phyloP scores from a whole-genome alignment of 2,888 invertebrate species.

The Cyclophora punctaria region DNA sequence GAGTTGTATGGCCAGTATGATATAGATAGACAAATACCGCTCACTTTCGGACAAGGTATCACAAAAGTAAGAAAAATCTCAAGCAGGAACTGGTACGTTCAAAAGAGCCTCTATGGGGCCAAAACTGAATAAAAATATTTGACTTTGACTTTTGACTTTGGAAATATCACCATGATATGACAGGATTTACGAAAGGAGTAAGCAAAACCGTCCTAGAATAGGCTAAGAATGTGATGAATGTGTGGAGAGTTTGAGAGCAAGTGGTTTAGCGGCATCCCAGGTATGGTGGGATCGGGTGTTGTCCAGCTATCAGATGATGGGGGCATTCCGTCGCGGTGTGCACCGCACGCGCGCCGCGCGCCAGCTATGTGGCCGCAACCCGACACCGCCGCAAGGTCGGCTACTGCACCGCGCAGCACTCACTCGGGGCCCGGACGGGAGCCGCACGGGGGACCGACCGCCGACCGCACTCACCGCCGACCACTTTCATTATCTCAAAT shows the following conservation, averaged over 20 bases:
- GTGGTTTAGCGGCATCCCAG: conserved; percentile 46
- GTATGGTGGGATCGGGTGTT: conserved; percentile 63
- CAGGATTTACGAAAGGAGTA: background rate
- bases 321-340: conserved; percentile 64
- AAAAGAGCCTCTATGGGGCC: too few relatives aligned
- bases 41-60: too few relatives aligned
- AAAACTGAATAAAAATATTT: too few relatives aligned
- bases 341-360: conserved; percentile 63
- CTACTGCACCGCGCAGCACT: conserved; percentile 60
- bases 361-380: conserved; percentile 64
- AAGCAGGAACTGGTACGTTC: too few relatives aligned
- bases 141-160: too few relatives aligned
- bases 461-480: too few relatives aligned
- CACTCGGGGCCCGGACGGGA: too few relatives aligned
- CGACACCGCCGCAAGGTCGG: conserved; percentile 67
- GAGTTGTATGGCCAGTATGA: too few relatives aligned
- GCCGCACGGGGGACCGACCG: too few relatives aligned
- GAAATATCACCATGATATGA: conserved; percentile 30
- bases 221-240: conserved; percentile 21
- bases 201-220: background rate
- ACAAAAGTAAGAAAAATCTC: too few relatives aligned
- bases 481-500: too few relatives aligned
- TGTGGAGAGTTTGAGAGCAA: conserved; percentile 34
- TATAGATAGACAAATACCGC: too few relatives aligned
- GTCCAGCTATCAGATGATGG: conserved; percentile 56